Conservation (phyloP, 2,113 vertebrate genomes). For the Takifugu flavidus region DNA sequence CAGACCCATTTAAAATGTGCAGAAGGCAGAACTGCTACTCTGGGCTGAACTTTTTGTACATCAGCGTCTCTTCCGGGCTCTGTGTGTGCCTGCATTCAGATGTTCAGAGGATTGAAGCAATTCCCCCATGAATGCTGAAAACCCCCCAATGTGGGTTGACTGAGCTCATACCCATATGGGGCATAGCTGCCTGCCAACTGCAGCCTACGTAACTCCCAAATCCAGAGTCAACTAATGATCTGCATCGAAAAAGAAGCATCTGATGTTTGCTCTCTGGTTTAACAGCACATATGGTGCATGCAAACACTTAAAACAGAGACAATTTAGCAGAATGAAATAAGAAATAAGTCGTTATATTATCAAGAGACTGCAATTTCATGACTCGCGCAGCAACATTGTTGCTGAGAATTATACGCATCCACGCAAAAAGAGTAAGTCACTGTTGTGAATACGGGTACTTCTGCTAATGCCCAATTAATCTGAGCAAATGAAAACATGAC, state of each 20-base stretch:
- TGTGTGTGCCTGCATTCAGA: conserved; percentile 29
- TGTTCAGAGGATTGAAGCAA: conserved; percentile 39
- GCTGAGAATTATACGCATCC: too few species aligned
- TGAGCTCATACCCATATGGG: conserved; percentile 67
- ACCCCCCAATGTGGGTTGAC: conserved; percentile 51
- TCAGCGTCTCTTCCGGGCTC: conserved; percentile 14
- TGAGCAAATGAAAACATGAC: too few species aligned
- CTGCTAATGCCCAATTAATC: too few species aligned
- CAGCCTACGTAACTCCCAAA: conserved; percentile 19
- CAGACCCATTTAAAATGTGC: conserved; percentile 1
- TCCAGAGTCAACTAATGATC: conserved; percentile 3
- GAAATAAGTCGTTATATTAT: too few species aligned
- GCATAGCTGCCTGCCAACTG: conserved; percentile 47
- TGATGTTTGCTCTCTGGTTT: not conserved
- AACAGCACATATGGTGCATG: too few species aligned
- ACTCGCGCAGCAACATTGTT: too few species aligned
- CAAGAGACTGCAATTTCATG: too few species aligned
- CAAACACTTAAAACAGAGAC: too few species aligned
- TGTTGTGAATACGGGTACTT: too few species aligned
- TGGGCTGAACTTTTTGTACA: conserved; percentile 34
- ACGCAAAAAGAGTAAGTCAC: too few species aligned
- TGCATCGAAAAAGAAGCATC: conserved; percentile 20
- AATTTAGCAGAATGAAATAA: too few species aligned
- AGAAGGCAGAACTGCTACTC: conserved; percentile 7
- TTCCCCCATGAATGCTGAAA: conserved; percentile 37